Evolutionary conservation across 2,797 vertebrate genomes (phyloP).

Genomic region (Tauraco hartlaubi): DNA sequence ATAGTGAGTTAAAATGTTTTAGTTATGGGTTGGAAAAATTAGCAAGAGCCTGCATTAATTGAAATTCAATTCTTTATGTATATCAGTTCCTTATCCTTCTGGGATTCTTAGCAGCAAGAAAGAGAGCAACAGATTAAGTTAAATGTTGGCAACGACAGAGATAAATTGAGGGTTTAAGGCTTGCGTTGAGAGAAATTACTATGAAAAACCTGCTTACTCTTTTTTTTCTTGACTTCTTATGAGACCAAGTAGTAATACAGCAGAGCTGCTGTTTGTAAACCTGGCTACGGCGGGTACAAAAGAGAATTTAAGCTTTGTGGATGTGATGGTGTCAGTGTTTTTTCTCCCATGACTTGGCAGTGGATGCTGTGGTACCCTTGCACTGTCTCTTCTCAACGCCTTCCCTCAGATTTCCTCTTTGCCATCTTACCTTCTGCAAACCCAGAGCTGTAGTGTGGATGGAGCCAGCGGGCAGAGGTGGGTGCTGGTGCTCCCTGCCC

Average conservation of each 20-base stretch:
- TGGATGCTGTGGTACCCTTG: not conserved
- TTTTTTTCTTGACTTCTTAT: not conserved
- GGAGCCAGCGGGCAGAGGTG: not conserved
- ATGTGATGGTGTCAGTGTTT: accelerated
- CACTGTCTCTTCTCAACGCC: accelerated
- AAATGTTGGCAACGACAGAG: slow-evolving; percentile 64
- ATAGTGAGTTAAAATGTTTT: slow-evolving; percentile 65
- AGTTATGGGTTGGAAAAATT: slow-evolving; percentile 71
- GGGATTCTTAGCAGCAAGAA: slow-evolving; percentile 59
- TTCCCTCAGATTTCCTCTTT: not conserved
- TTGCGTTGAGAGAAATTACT: slow-evolving; percentile 64
- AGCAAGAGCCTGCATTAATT: slow-evolving; percentile 65
- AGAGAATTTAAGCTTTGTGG: not conserved
- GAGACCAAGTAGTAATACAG: not conserved
- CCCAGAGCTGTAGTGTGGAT: accelerated
- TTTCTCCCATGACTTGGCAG: not conserved
- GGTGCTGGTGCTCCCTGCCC: not conserved
- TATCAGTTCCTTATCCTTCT: slow-evolving; percentile 72
- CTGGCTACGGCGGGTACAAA: not conserved
- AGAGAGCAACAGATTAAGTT: slow-evolving; percentile 77
- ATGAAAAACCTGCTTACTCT: slow-evolving; percentile 29
- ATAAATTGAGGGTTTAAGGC: slow-evolving; percentile 77
- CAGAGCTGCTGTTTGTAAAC: not conserved
- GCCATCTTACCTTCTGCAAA: accelerated
- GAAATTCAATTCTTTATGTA: slow-evolving; percentile 72